Evolutionary conservation across 2,888 invertebrate species (phyloP).

Genomic region (Chironomus riparius): DNA sequence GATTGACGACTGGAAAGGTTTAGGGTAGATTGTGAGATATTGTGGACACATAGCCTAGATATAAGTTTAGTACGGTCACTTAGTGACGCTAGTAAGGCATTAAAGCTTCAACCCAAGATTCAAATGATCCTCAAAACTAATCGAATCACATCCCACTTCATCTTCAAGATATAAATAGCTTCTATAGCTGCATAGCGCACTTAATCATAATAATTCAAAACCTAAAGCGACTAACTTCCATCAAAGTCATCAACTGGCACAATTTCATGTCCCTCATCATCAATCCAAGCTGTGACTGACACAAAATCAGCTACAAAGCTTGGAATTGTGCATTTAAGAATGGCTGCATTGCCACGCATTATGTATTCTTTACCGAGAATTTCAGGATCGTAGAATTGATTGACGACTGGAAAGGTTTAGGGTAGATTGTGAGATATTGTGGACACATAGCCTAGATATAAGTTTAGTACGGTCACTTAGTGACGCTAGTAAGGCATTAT

Average conservation of each 20-base stretch:
- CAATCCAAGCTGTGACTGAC: conserved; percentile 59
- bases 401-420: conserved; percentile 55
- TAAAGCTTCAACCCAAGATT: too few species aligned
- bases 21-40: too few species aligned
- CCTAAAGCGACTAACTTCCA: neutral
- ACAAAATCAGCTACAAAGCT: conserved; percentile 68
- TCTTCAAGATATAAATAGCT: neutral
- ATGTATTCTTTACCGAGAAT: conserved; percentile 65
- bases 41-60: too few species aligned
- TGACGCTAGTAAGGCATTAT: too few species aligned
- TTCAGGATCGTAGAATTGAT: conserved; percentile 73
- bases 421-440: too few species aligned
- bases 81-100: too few species aligned
- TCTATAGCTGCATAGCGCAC: neutral
- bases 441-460: too few species aligned
- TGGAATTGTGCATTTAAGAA: conserved; percentile 64
- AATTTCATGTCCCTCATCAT: conserved; percentile 53
- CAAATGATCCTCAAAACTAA: neutral
- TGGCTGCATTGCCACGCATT: conserved; percentile 61
- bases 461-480: too few species aligned
- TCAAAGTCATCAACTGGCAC: neutral
- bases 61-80: too few species aligned
- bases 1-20: conserved; percentile 62
- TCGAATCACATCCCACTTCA: neutral
- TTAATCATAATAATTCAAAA: neutral